Evolutionary conservation across 2,113 vertebrate genomes (phyloP).

Genomic region (Isurus oxyrinchus): DNA sequence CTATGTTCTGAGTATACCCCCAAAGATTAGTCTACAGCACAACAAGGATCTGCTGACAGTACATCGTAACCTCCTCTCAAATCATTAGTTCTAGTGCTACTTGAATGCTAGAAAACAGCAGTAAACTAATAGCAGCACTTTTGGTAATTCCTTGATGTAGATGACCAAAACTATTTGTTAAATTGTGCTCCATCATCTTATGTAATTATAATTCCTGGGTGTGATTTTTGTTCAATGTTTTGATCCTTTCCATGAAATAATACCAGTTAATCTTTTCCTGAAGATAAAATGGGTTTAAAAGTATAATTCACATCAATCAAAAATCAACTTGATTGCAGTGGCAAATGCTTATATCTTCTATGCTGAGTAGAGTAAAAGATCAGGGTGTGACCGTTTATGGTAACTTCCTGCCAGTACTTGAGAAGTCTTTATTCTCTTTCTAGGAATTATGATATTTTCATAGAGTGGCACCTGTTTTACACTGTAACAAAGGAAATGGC

Average conservation of each 20-base stretch:
- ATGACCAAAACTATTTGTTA: background rate
- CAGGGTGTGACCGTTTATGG: background rate
- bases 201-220: background rate
- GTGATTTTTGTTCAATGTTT: background rate
- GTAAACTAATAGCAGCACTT: background rate
- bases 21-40: background rate
- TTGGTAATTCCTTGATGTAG: background rate
- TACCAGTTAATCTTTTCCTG: background rate
- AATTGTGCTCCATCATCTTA: too few relatives aligned
- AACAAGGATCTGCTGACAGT: background rate
- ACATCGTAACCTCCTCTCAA: background rate
- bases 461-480: background rate
- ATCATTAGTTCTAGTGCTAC: background rate
- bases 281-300: background rate
- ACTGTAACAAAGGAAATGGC: background rate
- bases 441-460: background rate
- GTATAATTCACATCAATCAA: background rate
- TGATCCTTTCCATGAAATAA: background rate
- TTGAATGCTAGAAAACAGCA: background rate
- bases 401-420: background rate
- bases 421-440: background rate
- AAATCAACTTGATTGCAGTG: background rate
- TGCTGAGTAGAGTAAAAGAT: background rate
- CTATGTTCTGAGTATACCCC: background rate
- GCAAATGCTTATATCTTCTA: background rate